Evolutionary conservation across 2,888 invertebrate species (phyloP).

Genomic region (Metalampra italica): DNA sequence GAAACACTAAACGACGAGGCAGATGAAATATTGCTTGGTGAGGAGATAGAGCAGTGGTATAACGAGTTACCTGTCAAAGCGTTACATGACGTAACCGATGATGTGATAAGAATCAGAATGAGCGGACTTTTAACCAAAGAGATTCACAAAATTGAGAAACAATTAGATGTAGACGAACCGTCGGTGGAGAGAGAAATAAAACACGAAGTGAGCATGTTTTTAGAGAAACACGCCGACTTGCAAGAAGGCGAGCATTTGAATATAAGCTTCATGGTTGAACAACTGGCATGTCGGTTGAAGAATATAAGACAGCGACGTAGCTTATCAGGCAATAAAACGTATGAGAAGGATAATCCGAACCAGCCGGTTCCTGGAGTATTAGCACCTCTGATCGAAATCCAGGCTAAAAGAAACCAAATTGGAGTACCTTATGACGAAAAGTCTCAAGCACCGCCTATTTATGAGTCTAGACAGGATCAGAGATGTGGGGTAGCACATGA

Average conservation of each 20-base stretch:
- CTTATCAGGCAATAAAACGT: constrained; percentile 21
- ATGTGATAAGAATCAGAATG: constrained; percentile 25
- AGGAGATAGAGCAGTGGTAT: constrained; percentile 50
- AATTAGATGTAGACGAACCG: constrained; percentile 15
- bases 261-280: constrained; percentile 35
- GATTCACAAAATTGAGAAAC: constrained; percentile 32
- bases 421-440: background rate
- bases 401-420: too few species aligned
- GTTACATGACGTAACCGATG: constrained; percentile 22
- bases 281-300: constrained; percentile 32
- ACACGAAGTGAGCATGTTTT: constrained; percentile 32
- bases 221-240: constrained; percentile 27
- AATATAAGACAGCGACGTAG: constrained; percentile 17
- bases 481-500: background rate
- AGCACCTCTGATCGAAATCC: background rate
- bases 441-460: background rate
- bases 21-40: constrained; percentile 41
- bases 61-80: constrained; percentile 30
- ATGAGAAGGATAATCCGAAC: constrained; percentile 21
- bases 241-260: constrained; percentile 26
- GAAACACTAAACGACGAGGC: constrained; percentile 44
- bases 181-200: constrained; percentile 26
- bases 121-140: constrained; percentile 35
- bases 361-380: constrained; percentile 16
- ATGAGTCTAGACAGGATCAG: background rate